Base-by-base conservation (phyloP, 2,888 invertebrate genomes). In the Eupithecia centaureata region DNA sequence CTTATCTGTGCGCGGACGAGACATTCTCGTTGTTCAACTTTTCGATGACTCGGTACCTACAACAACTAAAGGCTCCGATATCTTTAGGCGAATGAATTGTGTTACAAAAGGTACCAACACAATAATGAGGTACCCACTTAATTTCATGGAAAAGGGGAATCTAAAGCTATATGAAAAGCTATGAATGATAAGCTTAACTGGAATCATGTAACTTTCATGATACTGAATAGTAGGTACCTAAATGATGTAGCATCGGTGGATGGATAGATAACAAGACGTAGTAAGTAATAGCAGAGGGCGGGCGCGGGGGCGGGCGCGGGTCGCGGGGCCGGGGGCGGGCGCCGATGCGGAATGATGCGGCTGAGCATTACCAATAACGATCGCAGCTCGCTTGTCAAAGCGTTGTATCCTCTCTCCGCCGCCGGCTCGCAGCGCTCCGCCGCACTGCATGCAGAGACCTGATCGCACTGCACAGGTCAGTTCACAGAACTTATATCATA, bases 311-410 rank as follows among this genome's bases (percentile, higher is more conserved):
- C 12, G 5, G 13, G 1, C 10, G 51, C 25, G 5, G 51, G 33
- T 5, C 5, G n/a, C 42, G 4, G 12, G 5, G 47, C 12, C 7
- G 15, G 27, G 28, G 52, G 28, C 27, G 2, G 10, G 3, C 67
- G 15, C 54, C 68, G 72, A 71, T 67, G 73, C 68, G 73, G 70
- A 67, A 72, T 66, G 68, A 60, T 68, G 67, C 65, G 65, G 57
- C 38, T 64, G 73, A 69, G 57, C 70, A 70, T 65, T 64, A 71
- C 70, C 75, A 60, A 73, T 71, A 71, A 57, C 70, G 60, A 72
- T 72, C 70, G 66, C 72, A 67, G 68, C 54, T 67, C 67, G 71
- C 35, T 66, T 65, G 72, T 75, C 75, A 72, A 72, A 75, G 75
- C 62, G 25, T 22, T 56, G 61, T 56, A n/a, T n/a, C n/a, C n/a